Evolutionary conservation across 2,113 vertebrate species (phyloP).

Genomic region (Dolichotis patagonum): DNA sequence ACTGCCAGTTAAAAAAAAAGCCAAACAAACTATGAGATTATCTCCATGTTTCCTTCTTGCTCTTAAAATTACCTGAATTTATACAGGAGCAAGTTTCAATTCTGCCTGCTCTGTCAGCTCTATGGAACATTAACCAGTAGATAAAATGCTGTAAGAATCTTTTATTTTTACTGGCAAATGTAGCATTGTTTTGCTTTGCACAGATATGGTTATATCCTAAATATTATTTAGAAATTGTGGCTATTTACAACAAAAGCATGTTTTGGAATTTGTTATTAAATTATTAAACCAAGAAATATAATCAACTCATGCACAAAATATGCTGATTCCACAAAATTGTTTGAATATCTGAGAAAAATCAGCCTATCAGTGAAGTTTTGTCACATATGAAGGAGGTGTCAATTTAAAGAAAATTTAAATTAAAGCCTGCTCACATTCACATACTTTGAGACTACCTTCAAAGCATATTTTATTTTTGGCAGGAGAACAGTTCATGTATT

Average conservation of each 20-base stretch:
- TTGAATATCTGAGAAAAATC: conserved; percentile 24
- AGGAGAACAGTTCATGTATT: not conserved
- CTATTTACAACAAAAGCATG: conserved; percentile 8
- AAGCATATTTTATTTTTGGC: conserved; percentile 7
- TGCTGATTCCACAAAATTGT: not conserved
- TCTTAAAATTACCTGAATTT: conserved; percentile 49
- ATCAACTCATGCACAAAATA: conserved; percentile 37
- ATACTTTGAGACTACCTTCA: conserved; percentile 32
- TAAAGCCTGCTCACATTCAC: not conserved
- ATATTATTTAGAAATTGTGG: conserved; percentile 18
- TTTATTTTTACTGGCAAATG: conserved; percentile 46
- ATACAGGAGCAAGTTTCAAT: not conserved
- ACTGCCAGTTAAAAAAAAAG: not conserved
- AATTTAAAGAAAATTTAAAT: conserved; percentile 39
- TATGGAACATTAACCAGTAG: conserved; percentile 31
- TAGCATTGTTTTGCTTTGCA: not conserved
- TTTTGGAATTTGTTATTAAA: conserved; percentile 18
- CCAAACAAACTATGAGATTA: not conserved
- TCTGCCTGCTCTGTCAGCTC: not conserved
- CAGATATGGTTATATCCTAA: not conserved
- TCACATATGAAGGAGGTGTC: not conserved
- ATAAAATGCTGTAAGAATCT: not conserved
- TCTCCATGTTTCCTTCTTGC: not conserved
- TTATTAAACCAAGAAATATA: not conserved
- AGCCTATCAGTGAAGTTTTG: conserved; percentile 30